Evolutionary conservation across 2,888 invertebrate genomes (phyloP).

Genomic region (Notocelia uddmanniana): DNA sequence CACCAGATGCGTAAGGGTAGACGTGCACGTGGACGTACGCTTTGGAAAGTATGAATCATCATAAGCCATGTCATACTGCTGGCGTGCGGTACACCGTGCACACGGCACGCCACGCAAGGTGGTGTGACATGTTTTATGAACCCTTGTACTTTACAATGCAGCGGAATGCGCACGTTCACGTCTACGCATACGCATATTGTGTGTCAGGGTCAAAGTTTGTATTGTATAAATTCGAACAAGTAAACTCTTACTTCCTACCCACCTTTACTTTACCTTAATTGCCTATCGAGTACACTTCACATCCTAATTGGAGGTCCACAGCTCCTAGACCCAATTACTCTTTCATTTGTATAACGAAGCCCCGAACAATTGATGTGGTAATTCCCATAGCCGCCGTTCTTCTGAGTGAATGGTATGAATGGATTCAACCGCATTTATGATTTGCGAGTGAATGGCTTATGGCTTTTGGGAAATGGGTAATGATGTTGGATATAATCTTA

Average conservation of each 20-base stretch:
- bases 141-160: too few species aligned
- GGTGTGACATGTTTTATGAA: too few species aligned
- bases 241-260: not conserved
- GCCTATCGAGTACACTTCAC: slow-evolving; percentile 7
- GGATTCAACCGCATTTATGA: slow-evolving; percentile 26
- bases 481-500: slow-evolving; percentile 19
- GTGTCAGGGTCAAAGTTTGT: too few species aligned
- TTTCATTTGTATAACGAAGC: slow-evolving; percentile 64
- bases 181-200: too few species aligned
- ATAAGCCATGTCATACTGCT: too few species aligned
- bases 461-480: slow-evolving; percentile 23
- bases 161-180: too few species aligned
- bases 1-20: too few species aligned
- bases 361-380: slow-evolving; percentile 64
- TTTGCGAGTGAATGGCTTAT: slow-evolving; percentile 31
- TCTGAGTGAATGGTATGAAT: slow-evolving; percentile 36
- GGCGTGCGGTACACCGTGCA: too few species aligned
- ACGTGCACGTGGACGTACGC: too few species aligned
- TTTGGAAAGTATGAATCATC: too few species aligned
- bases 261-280: not conserved
- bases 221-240: too few species aligned
- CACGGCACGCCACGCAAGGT: too few species aligned
- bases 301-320: slow-evolving; percentile 47
- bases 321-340: slow-evolving; percentile 60
- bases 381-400: slow-evolving; percentile 43